phyloP scores from a whole-genome alignment of 1,140 invertebrate genomes.

The Matsumurasca onukii region DNA sequence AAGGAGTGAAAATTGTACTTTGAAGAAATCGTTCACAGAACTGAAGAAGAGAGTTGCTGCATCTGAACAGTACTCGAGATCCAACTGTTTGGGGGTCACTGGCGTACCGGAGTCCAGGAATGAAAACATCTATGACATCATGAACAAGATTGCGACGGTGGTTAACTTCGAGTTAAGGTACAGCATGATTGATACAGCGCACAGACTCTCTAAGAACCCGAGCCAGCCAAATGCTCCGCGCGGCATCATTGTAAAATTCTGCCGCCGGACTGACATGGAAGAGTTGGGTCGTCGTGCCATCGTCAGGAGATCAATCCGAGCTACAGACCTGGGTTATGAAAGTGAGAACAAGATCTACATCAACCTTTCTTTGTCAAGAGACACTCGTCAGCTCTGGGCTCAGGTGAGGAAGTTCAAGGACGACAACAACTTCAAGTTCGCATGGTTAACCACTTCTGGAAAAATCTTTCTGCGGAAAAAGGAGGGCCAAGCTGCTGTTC shows the following conservation, averaged over 20 bases:
- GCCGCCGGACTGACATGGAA: neutral
- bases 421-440: neutral
- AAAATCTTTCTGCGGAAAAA: neutral
- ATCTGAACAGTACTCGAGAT: neutral
- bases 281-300: neutral
- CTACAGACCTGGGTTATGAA: neutral
- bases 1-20: neutral
- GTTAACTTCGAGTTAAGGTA: neutral
- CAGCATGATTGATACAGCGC: neutral
- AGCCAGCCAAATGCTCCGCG: neutral
- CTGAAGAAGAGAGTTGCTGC: neutral
- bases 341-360: neutral
- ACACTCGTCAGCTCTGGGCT: neutral
- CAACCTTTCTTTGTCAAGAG: neutral
- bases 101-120: neutral
- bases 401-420: neutral
- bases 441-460: neutral
- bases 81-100: neutral
- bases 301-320: neutral
- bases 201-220: neutral
- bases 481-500: neutral
- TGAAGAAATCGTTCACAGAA: neutral
- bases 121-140: neutral
- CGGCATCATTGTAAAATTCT: conserved; percentile 8
- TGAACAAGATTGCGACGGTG: neutral